Base-by-base conservation (phyloP, 2,113 vertebrate genomes). In the Erinaceus europaeus region DNA sequence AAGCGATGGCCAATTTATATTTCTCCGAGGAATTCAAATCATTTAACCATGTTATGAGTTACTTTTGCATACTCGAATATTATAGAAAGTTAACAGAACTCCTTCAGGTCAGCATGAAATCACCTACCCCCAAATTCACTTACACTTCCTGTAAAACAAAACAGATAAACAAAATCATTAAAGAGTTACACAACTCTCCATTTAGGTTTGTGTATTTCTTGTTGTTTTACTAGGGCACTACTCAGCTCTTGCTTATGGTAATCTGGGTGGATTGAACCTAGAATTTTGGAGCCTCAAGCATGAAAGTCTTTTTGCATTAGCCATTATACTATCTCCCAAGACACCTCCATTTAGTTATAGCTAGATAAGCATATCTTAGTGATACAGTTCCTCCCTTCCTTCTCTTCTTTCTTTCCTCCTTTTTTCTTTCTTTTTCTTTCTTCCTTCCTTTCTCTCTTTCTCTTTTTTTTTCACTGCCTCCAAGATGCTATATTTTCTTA, bases 401-500 rank as follows among this genome's bases (percentile, higher is more conserved):
- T n/a, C n/a, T n/a, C n/a, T n/a, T n/a, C n/a, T n/a, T n/a, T n/a
- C n/a, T n/a, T n/a, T n/a, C n/a, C n/a, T n/a, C n/a, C n/a, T n/a
- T n/a, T n/a, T n/a, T n/a, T n/a, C n/a, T n/a, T n/a, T n/a, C n/a
- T n/a, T n/a, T n/a, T n/a, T n/a, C n/a, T n/a, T n/a, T n/a, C n/a
- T n/a, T n/a, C n/a, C n/a, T n/a, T n/a, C n/a, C n/a, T n/a, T n/a
- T n/a, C n/a, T n/a, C n/a, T n/a, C n/a, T n/a, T n/a, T n/a, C n/a
- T 21, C 64, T 10, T 74, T 59, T 78, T 53, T 69, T 90, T 61
- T 65, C 14, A 38, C 27, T 90, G 4, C 29, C n/a, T 91, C 53
- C 40, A 79, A 90, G 90, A 87, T 10, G 1, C 21, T 81, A 23
- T 52, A 46, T 65, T 86, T 95, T 93, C 87, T 90, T 25, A 4